Base-by-base conservation (phyloP, 2,888 invertebrate genomes). In the Parnassius apollo region DNA sequence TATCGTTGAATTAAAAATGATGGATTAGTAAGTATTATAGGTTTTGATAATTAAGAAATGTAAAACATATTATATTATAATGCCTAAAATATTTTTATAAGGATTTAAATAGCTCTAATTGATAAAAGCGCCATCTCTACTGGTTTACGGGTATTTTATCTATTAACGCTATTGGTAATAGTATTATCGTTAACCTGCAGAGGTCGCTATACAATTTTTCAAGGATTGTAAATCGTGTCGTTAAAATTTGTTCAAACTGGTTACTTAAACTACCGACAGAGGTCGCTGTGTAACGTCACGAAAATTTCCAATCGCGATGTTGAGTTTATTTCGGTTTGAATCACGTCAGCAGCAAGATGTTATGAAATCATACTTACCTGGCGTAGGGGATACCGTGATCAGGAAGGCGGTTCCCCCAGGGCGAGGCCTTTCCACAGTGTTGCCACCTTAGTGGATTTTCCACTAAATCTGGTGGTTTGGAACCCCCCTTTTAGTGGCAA, bases 371-470 rank as follows among this genome's bases (percentile, higher is more conserved):
- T 62, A 58, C 62, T 58, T 62, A 62, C 58, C 62, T 62, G 62
- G 62, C 62, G 62, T 62, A 62, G 61, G 61, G 61, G 61, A 44
- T 44, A 61, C 61, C 61, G 61, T 60, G 54, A 60, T 60, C 54
- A 60, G 4, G 44, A 44, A 35, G 35, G 35, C 35, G 35, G 35
- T 35, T 35, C 35, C 35, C 35, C 35, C 35, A 35, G 35, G 35
- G 35, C 35, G 35, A 35, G 35, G 35, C 35, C 35, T 35, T 35
- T 35, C 35, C 35, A 35, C n/a, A n/a, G n/a, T n/a, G n/a, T n/a
- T n/a, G n/a, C n/a, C n/a, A n/a, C n/a, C n/a, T n/a, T n/a, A n/a
- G n/a, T n/a, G n/a, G n/a, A n/a, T n/a, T n/a, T n/a, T n/a, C n/a
- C n/a, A n/a, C n/a, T n/a, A n/a, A n/a, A n/a, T n/a, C n/a, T n/a